Percentiles rank a stretch among this genome's conserved stretches.
Conservation (phyloP, 1,140 invertebrate species). For the Leptinotarsa undecemlineata region DNA sequence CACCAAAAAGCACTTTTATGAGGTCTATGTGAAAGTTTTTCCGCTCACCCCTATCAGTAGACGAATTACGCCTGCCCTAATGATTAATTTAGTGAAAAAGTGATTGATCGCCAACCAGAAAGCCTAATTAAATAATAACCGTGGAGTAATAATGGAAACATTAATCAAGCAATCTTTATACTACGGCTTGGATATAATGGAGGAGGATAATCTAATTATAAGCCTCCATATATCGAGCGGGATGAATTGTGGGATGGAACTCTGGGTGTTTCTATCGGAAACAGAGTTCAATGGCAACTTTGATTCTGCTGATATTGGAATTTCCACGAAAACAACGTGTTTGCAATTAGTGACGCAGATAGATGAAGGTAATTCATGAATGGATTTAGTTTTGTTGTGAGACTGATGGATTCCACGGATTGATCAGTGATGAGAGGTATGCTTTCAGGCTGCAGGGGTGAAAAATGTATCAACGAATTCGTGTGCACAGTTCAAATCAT, state of each 20-base stretch:
- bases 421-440: no score
- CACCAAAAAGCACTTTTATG: no score
- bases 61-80: not conserved
- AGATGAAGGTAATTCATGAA: no score
- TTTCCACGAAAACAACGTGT: no score
- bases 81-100: conserved; percentile 25
- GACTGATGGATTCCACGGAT: no score
- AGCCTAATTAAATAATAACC: conserved; percentile 25
- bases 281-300: not conserved
- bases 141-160: conserved; percentile 22
- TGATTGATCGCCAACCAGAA: conserved; percentile 19
- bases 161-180: conserved; percentile 23
- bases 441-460: no score
- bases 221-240: not conserved
- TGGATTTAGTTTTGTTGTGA: no score
- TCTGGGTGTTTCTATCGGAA: not conserved
- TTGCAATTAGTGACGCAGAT: no score
- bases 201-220: conserved; percentile 3
- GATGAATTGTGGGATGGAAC: not conserved
- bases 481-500: no score
- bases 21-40: not conserved
- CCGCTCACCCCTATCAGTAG: not conserved
- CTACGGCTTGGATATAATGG: conserved; percentile 11
- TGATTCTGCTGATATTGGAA: no score
- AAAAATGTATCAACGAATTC: no score